A percentile compares a stretch with the other conserved stretches of the same genome.
These are phyloP conservation scores for Dasypogon diadema DNA, from an alignment of 2,888 invertebrate genomes.

Conservation along the genomic window DNA sequence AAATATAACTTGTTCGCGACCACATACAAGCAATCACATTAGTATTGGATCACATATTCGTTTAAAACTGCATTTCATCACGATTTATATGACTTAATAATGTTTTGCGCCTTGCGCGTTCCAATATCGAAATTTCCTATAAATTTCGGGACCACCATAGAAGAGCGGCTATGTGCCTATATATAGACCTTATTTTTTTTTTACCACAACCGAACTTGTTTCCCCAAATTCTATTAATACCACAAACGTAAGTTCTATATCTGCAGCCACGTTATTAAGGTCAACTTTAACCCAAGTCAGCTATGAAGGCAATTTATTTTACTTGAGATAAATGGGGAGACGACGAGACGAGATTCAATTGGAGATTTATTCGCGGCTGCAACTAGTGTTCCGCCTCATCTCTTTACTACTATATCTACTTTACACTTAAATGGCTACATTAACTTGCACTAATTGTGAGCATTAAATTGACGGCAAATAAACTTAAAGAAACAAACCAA, in stretches of 20 bases:
- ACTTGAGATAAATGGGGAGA: conserved; percentile 8
- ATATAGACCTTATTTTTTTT: not conserved
- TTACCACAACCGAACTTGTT: not conserved
- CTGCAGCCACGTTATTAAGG: not conserved
- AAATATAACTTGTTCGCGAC: too few relatives aligned
- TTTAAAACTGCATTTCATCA: too few relatives aligned
- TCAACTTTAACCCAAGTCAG: conserved; percentile 12
- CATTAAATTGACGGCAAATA: not conserved
- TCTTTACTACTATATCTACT: not conserved
- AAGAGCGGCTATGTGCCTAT: not conserved
- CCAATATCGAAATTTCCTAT: too few relatives aligned
- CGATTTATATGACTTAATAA: too few relatives aligned
- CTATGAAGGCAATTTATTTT: conserved; percentile 5
- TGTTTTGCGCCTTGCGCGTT: too few relatives aligned
- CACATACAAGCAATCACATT: too few relatives aligned
- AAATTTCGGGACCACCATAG: not conserved
- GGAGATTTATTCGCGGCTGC: not conserved
- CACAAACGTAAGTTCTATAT: not conserved
- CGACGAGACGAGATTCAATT: conserved; percentile 6
- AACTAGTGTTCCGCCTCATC: not conserved
- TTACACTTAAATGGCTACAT: not conserved
- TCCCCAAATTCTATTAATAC: not conserved
- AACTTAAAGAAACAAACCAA: not conserved
- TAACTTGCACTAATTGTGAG: not conserved
- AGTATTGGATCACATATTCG: too few relatives aligned